Percentiles rank a stretch among this genome's conserved stretches.
Conservation (phyloP, 53 echinoderm and acorn worm genomes). For the Antedon mediterranea region DNA sequence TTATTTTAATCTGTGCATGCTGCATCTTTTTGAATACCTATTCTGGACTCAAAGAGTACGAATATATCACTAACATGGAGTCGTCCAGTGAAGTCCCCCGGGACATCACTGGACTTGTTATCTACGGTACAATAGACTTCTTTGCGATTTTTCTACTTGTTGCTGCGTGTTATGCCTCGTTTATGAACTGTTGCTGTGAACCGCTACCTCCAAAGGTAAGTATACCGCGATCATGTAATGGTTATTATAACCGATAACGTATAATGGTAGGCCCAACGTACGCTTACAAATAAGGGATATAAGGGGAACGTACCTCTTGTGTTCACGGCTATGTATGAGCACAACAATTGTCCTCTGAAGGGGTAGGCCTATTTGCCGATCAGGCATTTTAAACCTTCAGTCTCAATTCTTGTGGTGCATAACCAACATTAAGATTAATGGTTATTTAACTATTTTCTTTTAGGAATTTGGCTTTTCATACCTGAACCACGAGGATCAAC, state of each 20-base stretch:
- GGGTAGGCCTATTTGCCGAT: too few relatives aligned
- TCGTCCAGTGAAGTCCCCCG: background rate
- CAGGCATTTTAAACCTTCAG: too few relatives aligned
- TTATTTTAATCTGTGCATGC: background rate
- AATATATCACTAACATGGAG: background rate
- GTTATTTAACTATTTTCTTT: too few relatives aligned
- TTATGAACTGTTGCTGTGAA: slow-evolving; percentile 79
- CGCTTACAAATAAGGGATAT: too few relatives aligned
- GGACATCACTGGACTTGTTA: slow-evolving; percentile 45
- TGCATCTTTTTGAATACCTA: background rate
- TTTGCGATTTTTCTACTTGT: slow-evolving; percentile 41
- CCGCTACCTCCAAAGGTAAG: slow-evolving; percentile 53
- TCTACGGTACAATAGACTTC: slow-evolving; percentile 37
- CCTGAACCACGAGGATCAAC: background rate
- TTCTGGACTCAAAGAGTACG: background rate
- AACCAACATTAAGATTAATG: too few relatives aligned
- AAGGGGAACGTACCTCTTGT: too few relatives aligned
- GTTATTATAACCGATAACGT: too few relatives aligned
- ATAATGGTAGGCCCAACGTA: too few relatives aligned
- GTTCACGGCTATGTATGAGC: too few relatives aligned
- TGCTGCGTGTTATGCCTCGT: slow-evolving; percentile 45
- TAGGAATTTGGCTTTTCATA: background rate
- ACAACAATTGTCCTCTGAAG: too few relatives aligned
- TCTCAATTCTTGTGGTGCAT: too few relatives aligned
- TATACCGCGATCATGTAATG: too few relatives aligned